Base-by-base conservation (phyloP, 2,797 vertebrate genomes). In the Capromys pilorides region DNA sequence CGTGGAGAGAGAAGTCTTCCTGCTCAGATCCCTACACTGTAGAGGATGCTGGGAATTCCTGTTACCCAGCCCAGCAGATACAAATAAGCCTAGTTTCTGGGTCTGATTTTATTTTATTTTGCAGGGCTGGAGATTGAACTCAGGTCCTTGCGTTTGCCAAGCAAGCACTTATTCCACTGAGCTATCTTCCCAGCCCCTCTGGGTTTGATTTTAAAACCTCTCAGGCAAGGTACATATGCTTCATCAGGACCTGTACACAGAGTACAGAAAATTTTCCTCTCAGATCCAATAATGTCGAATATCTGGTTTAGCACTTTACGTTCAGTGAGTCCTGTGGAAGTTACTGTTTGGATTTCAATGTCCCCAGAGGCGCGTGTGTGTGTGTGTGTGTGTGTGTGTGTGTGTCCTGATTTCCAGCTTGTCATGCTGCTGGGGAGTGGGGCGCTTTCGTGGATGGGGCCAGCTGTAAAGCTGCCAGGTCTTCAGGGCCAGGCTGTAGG, bases 201-300 rank as follows among this genome's bases (percentile, higher is more conserved):
- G n/a, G n/a, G n/a, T n/a, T n/a, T n/a, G n/a, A 84, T 54, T 92
- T 92, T 39, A 83, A 78, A 95, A 64, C 36, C n/a, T 62, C 7
- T 69, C 21, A 49, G 3, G 1, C 14, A 21, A 66, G 79, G 14
- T 61, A 33, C 77, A 39, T 78, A 69, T 62, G 69, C 18, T 67
- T 77, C 1, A 8, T 67, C 77, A 88, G 22, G 26, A 69, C 33
- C 41, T 49, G 26, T 49, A 22, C 24, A 36, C n/a, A 19, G 9
- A 7, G 11, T 78, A 49, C 22, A 67, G 6, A 57, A 77, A 66
- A 41, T 31, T n/a, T 39, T 84, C 87, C 33, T 84, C 10, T 86
- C 16, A 16, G 16, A 16, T 31, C 83, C 33, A 78, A 22, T 28
- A 54, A n/a, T 12, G 3, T 54, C 54, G 66, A 82, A 64, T 51